Evolutionary conservation across 2,888 invertebrate species (phyloP).

Genomic region (Perdita meconis): DNA sequence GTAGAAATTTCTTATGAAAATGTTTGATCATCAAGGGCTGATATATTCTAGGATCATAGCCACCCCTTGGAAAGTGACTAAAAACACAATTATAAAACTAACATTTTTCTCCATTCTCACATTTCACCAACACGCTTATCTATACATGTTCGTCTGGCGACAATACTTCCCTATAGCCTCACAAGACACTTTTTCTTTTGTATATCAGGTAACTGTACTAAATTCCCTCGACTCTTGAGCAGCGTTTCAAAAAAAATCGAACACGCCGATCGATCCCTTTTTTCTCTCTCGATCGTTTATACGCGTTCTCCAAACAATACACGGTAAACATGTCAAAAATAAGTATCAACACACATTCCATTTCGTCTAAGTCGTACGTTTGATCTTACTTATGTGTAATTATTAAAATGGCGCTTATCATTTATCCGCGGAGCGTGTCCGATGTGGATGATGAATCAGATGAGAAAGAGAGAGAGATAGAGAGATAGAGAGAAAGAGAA

Average conservation of each 20-base stretch:
- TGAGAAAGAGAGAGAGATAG: too few species aligned
- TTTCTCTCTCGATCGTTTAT: conserved; percentile 26
- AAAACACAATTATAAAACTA: conserved; percentile 69
- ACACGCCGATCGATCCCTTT: conserved; percentile 7
- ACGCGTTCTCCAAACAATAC: conserved; percentile 36
- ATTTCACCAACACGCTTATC: conserved; percentile 43
- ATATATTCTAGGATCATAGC: not conserved
- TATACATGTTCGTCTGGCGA: conserved; percentile 58
- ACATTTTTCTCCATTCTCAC: conserved; percentile 40
- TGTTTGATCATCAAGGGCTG: not conserved
- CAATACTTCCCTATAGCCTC: conserved; percentile 58
- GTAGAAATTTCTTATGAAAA: not conserved
- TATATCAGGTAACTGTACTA: conserved; percentile 44
- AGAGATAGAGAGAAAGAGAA: too few species aligned
- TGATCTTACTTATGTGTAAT: conserved; percentile 31
- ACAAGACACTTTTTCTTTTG: conserved; percentile 47
- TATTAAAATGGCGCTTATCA: conserved; percentile 48
- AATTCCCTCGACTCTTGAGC: conserved; percentile 13
- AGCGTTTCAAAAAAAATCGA: conserved; percentile 47
- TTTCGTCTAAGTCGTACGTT: conserved; percentile 52
- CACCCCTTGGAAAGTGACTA: conserved; percentile 24
- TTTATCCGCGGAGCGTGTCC: conserved; percentile 26
- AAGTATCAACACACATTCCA: conserved; percentile 61
- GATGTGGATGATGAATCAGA: conserved; percentile 27
- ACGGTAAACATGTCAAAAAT: conserved; percentile 57